These are phyloP conservation scores for Onychomys torridus DNA, from an alignment of 2,797 vertebrate genomes.

Conservation along the genomic window DNA sequence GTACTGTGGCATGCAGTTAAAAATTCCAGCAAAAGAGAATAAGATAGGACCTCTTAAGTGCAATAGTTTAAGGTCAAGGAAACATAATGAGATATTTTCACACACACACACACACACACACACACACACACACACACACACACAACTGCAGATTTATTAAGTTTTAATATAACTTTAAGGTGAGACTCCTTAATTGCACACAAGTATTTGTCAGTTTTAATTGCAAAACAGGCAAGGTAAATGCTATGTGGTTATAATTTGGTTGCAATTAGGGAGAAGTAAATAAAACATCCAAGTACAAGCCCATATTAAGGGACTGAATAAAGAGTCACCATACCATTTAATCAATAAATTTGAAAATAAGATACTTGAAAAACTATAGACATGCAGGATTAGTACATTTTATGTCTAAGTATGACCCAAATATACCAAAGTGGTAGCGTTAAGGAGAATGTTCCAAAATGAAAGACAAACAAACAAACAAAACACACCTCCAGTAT, in stretches of 20 bases:
- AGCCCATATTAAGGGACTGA: background rate
- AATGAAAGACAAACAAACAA: background rate
- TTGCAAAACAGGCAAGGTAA: background rate
- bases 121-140: too few species aligned
- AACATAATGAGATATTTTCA: background rate
- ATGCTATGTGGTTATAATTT: background rate
- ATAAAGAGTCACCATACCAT: background rate
- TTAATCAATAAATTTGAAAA: background rate
- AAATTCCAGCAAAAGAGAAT: background rate
- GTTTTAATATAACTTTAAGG: background rate
- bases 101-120: background rate
- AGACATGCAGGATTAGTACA: background rate
- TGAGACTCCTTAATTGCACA: background rate
- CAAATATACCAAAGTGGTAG: background rate
- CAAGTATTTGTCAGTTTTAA: background rate
- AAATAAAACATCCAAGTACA: background rate
- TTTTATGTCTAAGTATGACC: background rate
- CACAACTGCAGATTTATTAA: background rate
- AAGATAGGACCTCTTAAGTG: background rate
- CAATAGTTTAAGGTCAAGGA: background rate
- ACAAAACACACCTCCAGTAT: background rate
- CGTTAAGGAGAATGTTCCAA: background rate
- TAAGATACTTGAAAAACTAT: background rate
- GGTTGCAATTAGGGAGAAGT: background rate
- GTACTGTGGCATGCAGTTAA: background rate